Percentiles rank a stretch among this genome's conserved stretches.
Conservation (phyloP, 2,888 invertebrate species). For the Chorisops tibialis region DNA sequence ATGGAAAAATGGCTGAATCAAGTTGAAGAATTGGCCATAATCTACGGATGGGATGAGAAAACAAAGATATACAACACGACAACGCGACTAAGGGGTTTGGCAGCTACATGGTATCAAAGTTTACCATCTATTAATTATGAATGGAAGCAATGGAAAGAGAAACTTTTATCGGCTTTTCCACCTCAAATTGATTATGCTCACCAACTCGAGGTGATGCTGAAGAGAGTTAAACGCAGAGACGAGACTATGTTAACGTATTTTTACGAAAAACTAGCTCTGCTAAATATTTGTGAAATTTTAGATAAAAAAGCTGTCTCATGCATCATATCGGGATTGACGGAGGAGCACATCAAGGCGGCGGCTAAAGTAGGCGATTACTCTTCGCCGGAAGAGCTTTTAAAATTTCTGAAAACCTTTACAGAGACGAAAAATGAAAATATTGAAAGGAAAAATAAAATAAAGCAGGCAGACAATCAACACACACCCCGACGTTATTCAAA, state of each 20-base stretch:
- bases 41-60: constrained; percentile 26
- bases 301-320: constrained; percentile 21
- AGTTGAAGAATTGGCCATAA: constrained; percentile 25
- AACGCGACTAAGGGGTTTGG: constrained; percentile 11
- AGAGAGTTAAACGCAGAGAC: constrained; percentile 2
- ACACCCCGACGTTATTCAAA: too few species aligned
- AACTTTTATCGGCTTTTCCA: constrained; percentile 25
- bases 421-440: neutral
- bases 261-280: constrained; percentile 28
- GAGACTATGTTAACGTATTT: constrained; percentile 25
- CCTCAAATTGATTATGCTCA: constrained; percentile 19
- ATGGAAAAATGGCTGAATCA: constrained; percentile 16
- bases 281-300: constrained; percentile 14
- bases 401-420: constrained; percentile 25
- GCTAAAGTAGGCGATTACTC: constrained; percentile 24
- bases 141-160: constrained; percentile 28
- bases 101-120: constrained; percentile 24
- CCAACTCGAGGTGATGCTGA: constrained; percentile 16
- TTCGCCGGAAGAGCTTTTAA: constrained; percentile 21
- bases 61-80: constrained; percentile 25
- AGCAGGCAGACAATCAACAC: too few species aligned
- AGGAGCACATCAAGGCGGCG: constrained; percentile 17
- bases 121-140: constrained; percentile 23
- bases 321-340: constrained; percentile 25
- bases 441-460: too few species aligned